Percentiles rank a stretch among this genome's conserved stretches.
These are phyloP conservation scores for Apogon hyalosoma DNA, from an alignment of 2,797 vertebrate species.

Conservation along the genomic window DNA sequence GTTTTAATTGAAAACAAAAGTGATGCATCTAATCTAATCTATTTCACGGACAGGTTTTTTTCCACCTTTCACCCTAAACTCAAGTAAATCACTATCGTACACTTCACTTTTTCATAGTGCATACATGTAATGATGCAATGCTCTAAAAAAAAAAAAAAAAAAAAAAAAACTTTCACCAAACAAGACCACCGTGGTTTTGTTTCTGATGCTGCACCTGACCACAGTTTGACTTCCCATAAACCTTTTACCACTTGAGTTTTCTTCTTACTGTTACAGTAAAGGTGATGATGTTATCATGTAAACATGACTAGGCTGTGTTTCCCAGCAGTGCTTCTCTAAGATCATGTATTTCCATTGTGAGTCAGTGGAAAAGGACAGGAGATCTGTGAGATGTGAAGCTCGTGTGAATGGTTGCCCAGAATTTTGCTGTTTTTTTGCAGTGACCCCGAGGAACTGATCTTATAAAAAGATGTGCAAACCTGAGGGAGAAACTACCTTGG, in stretches of 20 bases:
- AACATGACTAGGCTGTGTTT: slow-evolving; percentile 24
- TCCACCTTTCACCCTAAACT: slow-evolving; percentile 33
- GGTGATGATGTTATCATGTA: slow-evolving; percentile 34
- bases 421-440: not conserved
- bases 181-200: slow-evolving; percentile 7
- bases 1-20: slow-evolving; percentile 36
- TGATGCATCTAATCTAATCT: slow-evolving; percentile 18
- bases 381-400: slow-evolving; percentile 9
- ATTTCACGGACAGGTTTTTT: slow-evolving; percentile 6
- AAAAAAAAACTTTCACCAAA: not conserved
- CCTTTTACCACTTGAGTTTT: not conserved
- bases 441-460: slow-evolving; percentile 9
- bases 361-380: slow-evolving; percentile 35
- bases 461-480: not conserved
- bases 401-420: slow-evolving; percentile 1
- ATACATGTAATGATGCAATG: not conserved
- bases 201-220: slow-evolving; percentile 14
- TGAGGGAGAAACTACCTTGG: not conserved
- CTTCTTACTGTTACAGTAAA: slow-evolving; percentile 29
- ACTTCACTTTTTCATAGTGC: not conserved
- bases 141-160: not conserved
- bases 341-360: slow-evolving; percentile 34
- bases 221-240: slow-evolving; percentile 22
- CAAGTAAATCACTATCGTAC: slow-evolving; percentile 7
- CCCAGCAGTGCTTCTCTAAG: slow-evolving; percentile 20